phyloP scores from a whole-genome alignment of 2,888 invertebrate species.

The Chaitophorus viminalis region DNA sequence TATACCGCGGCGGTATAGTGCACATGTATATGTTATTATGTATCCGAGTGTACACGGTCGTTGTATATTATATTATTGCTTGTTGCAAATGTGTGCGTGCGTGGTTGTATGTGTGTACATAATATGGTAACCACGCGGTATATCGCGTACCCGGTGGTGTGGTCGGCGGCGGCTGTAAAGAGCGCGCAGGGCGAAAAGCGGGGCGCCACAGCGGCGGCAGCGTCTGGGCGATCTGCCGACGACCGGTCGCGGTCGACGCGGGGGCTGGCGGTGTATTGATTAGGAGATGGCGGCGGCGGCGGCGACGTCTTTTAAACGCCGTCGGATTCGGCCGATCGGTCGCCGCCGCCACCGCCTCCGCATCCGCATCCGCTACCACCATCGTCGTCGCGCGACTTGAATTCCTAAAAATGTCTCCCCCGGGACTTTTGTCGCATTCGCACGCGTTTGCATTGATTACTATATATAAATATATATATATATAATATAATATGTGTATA shows the following conservation, averaged over 20 bases:
- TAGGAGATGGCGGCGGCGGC: constrained; percentile 42
- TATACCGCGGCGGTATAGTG: neutral
- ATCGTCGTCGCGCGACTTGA: constrained; percentile 16
- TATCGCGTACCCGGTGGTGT: neutral
- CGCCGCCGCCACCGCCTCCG: neutral
- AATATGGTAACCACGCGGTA: neutral
- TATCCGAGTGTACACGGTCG: neutral
- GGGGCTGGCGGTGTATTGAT: constrained; percentile 50
- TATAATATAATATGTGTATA: too few species aligned
- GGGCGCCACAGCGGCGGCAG: constrained; percentile 51
- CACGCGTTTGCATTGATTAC: constrained; percentile 47
- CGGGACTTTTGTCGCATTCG: constrained; percentile 52
- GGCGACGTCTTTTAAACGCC: constrained; percentile 58
- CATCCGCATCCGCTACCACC: neutral
- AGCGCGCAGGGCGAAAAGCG: constrained; percentile 20
- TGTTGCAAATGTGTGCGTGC: neutral
- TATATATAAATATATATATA: too few species aligned
- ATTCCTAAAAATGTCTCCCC: constrained; percentile 40
- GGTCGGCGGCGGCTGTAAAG: neutral
- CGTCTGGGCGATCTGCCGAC: constrained; percentile 41
- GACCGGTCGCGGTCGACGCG: constrained; percentile 20
- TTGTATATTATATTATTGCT: neutral
- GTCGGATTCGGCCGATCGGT: constrained; percentile 51
- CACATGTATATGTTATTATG: neutral
- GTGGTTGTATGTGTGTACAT: neutral